These are phyloP conservation scores for Neuroterus valhalla DNA, from an alignment of 1,140 invertebrate species.

Conservation along the genomic window DNA sequence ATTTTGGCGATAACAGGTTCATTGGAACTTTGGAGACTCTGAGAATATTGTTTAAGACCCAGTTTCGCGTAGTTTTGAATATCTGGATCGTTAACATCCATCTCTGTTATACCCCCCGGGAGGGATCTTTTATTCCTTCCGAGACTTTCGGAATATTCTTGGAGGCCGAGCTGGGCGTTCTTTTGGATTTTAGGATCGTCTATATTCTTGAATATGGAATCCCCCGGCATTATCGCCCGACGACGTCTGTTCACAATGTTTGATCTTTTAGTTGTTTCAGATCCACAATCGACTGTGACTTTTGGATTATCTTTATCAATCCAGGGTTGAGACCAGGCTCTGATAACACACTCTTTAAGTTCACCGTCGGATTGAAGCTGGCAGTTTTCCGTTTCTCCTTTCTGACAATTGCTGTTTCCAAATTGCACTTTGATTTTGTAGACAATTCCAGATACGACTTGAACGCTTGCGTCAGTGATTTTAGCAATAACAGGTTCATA, in stretches of 20 bases:
- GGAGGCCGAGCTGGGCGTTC: constrained; percentile 63
- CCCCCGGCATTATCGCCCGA: constrained; percentile 45
- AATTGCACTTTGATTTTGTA: constrained; percentile 74
- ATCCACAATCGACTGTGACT: constrained; percentile 74
- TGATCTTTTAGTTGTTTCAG: constrained; percentile 8
- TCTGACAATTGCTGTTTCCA: constrained; percentile 73
- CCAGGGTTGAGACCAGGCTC: constrained; percentile 80
- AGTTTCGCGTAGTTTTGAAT: constrained; percentile 63
- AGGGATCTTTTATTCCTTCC: constrained; percentile 1
- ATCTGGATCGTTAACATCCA: constrained; percentile 59
- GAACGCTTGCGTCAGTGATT: constrained; percentile 62
- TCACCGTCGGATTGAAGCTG: constrained; percentile 54
- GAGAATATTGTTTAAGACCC: constrained; percentile 65
- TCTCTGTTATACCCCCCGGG: constrained; percentile 47
- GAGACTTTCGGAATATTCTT: constrained; percentile 39
- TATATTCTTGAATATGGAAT: constrained; percentile 42
- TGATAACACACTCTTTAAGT: constrained; percentile 73
- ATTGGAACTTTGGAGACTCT: constrained; percentile 58
- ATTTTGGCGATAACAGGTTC: constrained; percentile 70
- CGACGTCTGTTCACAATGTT: background rate
- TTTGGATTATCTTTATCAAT: constrained; percentile 71
- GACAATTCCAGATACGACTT: constrained; percentile 71
- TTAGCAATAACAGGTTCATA: constrained; percentile 68
- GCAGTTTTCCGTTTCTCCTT: constrained; percentile 60
- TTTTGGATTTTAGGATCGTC: constrained; percentile 65